These are phyloP conservation scores for Hydropsyche tenuis DNA, from an alignment of 1,140 invertebrate genomes.

Conservation along the genomic window DNA sequence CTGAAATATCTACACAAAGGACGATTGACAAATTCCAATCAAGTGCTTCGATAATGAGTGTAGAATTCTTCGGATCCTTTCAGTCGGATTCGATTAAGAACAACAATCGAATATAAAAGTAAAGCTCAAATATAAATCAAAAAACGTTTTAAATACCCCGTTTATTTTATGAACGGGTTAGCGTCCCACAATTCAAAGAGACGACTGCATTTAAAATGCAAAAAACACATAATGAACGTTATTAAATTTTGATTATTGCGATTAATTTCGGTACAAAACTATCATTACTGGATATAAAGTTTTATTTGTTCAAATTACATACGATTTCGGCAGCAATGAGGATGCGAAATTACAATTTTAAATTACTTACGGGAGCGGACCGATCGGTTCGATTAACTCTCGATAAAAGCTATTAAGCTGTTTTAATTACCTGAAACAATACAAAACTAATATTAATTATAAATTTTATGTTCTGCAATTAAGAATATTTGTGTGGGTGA, in stretches of 20 bases:
- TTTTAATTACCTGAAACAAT: conserved; percentile 4
- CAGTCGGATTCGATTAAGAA: too few species aligned
- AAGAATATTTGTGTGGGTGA: too few species aligned
- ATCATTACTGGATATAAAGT: not conserved
- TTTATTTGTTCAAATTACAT: conserved; percentile 4
- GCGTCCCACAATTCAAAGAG: too few species aligned
- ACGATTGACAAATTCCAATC: conserved; percentile 23
- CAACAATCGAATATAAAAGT: too few species aligned
- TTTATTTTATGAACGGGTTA: too few species aligned
- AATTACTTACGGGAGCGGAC: not conserved
- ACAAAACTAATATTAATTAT: not conserved
- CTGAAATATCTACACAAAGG: conserved; percentile 6
- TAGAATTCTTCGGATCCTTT: not conserved
- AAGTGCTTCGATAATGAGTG: not conserved
- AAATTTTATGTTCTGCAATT: too few species aligned
- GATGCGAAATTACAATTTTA: not conserved
- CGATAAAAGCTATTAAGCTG: not conserved
- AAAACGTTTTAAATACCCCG: too few species aligned
- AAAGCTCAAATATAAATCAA: too few species aligned
- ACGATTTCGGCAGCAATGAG: not conserved
- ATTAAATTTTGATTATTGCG: too few species aligned
- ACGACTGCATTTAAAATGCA: too few species aligned
- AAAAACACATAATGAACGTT: not conserved
- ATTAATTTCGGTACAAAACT: not conserved
- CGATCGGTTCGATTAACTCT: not conserved